Evolutionary conservation across 2,797 vertebrate species (phyloP).

Genomic region (Vultur gryphus): DNA sequence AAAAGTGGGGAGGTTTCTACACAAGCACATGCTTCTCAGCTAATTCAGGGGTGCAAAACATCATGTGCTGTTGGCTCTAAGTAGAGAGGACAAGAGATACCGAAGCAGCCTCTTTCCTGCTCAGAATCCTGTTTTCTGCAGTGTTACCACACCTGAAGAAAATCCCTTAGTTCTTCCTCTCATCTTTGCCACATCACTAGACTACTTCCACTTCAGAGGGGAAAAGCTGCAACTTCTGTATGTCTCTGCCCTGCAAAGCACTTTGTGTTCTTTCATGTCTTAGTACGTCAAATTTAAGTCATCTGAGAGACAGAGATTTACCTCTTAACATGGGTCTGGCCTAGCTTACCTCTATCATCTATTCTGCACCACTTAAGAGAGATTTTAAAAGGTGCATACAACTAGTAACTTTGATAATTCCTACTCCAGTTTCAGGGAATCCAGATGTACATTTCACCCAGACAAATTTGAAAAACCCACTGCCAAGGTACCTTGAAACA

Average conservation of each 20-base stretch:
- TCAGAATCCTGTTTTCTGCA: neutral
- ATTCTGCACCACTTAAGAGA: neutral
- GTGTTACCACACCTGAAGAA: neutral
- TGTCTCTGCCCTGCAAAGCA: neutral
- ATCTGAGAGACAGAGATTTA: neutral
- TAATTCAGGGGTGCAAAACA: neutral
- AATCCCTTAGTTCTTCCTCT: neutral
- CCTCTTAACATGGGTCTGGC: neutral
- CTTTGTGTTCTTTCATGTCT: neutral
- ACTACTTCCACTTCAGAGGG: neutral
- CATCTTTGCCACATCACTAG: neutral
- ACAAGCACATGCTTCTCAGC: neutral
- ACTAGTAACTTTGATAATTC: neutral
- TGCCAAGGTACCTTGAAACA: neutral
- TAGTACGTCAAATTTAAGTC: accelerated
- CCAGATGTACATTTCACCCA: neutral
- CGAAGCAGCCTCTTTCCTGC: neutral
- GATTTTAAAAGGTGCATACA: neutral
- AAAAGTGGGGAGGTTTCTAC: neutral
- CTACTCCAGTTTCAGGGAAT: neutral
- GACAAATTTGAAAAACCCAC: neutral
- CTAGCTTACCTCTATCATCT: neutral
- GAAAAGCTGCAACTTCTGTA: neutral
- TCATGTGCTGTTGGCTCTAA: accelerated
- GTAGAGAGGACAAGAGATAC: neutral